These are phyloP conservation scores for Lepidonotus clava DNA, from an alignment of 2,888 invertebrate genomes.

Conservation along the genomic window DNA sequence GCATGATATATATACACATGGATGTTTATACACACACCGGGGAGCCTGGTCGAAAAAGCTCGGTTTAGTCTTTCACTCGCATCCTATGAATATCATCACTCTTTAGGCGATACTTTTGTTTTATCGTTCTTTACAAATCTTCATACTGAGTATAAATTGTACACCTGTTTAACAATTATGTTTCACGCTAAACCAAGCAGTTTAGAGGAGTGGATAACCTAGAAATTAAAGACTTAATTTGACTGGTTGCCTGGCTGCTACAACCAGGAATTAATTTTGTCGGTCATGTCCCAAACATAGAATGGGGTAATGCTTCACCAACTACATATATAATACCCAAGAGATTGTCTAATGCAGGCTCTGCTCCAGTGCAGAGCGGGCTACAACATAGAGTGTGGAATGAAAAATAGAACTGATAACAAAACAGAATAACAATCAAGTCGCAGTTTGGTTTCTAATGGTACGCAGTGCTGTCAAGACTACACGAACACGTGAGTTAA, in stretches of 20 bases:
- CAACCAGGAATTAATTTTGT: background rate
- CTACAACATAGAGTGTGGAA: background rate
- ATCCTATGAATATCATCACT: background rate
- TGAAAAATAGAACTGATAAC: conserved; percentile 9
- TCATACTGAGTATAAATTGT: conserved; percentile 22
- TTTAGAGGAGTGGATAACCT: background rate
- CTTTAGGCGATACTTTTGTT: background rate
- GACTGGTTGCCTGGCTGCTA: background rate
- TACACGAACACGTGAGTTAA: conserved; percentile 16
- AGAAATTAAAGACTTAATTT: background rate
- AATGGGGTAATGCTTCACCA: conserved; percentile 9
- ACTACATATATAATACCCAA: conserved; percentile 24
- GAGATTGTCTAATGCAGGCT: background rate
- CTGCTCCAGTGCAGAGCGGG: background rate
- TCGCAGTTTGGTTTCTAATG: background rate
- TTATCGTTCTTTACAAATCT: conserved; percentile 3
- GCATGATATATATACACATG: conserved; percentile 24
- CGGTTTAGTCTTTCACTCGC: background rate
- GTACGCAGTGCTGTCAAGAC: background rate
- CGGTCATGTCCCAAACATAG: background rate
- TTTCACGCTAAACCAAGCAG: background rate
- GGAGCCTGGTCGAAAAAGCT: background rate
- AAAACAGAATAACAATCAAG: conserved; percentile 31
- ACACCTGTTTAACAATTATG: conserved; percentile 13
- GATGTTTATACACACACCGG: conserved; percentile 1